Percentiles rank a stretch among this genome's conserved stretches.
Evolutionary conservation across 1,140 invertebrate genomes (phyloP).

Genomic region (Drosophila mayri): DNA sequence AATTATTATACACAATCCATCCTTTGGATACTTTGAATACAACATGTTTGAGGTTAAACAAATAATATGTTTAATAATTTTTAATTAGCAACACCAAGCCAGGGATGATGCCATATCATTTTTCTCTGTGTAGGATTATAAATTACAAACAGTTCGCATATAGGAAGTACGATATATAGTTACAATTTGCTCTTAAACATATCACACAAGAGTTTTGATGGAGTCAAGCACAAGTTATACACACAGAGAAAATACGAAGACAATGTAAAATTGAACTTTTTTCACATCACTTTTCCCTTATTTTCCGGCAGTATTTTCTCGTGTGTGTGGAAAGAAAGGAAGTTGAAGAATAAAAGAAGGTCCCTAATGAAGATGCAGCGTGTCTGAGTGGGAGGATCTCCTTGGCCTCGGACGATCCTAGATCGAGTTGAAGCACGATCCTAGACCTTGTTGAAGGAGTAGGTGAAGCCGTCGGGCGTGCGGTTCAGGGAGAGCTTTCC

Average conservation of each 20-base stretch:
- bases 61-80: conserved; percentile 21
- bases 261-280: neutral
- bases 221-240: conserved; percentile 42
- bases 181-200: conserved; percentile 70
- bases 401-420: conserved; percentile 21
- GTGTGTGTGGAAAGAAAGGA: conserved; percentile 13
- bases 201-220: conserved; percentile 80
- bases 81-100: conserved; percentile 12
- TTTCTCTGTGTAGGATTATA: conserved; percentile 58
- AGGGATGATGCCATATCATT: conserved; percentile 15
- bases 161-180: conserved; percentile 66
- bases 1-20: conserved; percentile 10
- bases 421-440: conserved; percentile 88
- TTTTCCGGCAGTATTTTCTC: neutral
- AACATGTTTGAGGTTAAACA: neutral
- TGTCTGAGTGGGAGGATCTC: conserved; percentile 59
- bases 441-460: conserved; percentile 90
- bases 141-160: conserved; percentile 68
- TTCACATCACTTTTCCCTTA: neutral
- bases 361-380: conserved; percentile 51
- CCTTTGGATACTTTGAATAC: conserved; percentile 1
- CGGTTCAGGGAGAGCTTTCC: conserved; percentile 93
- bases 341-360: conserved; percentile 19
- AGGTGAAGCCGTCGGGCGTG: conserved; percentile 93
- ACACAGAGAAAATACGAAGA: conserved; percentile 8